Base-by-base conservation (phyloP, 2,888 invertebrate species). In the Hemithea aestivaria region DNA sequence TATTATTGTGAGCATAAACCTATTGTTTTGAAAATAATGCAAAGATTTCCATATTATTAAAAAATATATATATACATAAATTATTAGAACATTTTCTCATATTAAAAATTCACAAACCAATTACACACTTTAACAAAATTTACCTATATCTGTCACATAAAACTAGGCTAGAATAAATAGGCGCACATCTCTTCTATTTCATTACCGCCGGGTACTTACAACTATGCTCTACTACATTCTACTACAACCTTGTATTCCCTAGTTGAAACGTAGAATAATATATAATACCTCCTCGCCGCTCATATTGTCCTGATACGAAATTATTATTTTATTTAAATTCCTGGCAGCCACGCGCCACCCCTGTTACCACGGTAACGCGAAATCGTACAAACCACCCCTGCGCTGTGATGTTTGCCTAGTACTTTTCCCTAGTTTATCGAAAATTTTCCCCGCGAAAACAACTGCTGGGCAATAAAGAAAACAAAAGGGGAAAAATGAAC, bases 401-500 rank as follows among this genome's bases (percentile, higher is more conserved):
- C 9, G 0, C 6, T 22, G 10, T 55, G 43, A 58, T 81, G 63
- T 1, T 7, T 3, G 47, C 79, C 76, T 78, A 52, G 77, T 80
- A 67, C 50, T 60, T 72, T 77, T 78, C 73, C 76, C 76, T 75
- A 79, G 72, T 74, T 71, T 74, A 76, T 73, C 66, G 75, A 77
- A 79, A 71, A 4, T 63, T 73, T 73, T 69, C 67, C 70, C 72
- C 68, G 73, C 66, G 55, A 56, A 55, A 63, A 9, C 2, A 22
- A 8, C 8, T 2, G 7, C n/a, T 10, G 9, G 6, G 2, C 16
- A 16, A 16, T 4, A 16, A 4, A 16, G 38, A 24, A 24, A 24
- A 24, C n/a, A 24, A 10, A 16, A 4, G 5, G 5, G 16, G 16
- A 16, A 5, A 16, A 5, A 2, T 2, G 5, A 16, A 16, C 5